A percentile compares a stretch with the other conserved stretches of the same genome.
Evolutionary conservation across 2,888 invertebrate species (phyloP).

Genomic region (Tenodera sinensis): DNA sequence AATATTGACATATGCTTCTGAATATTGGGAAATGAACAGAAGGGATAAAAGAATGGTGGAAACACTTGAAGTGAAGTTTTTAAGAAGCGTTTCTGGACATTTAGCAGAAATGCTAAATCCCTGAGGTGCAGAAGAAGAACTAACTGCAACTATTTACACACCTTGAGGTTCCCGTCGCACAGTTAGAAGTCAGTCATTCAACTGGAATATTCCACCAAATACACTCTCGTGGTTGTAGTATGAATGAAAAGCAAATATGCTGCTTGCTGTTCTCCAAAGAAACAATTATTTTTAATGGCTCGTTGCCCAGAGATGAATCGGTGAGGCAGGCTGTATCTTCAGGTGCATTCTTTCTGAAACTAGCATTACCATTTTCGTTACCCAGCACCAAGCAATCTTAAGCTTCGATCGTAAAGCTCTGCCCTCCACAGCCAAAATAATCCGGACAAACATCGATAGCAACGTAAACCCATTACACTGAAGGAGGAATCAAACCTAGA

Average conservation of each 20-base stretch:
- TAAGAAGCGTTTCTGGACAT: no score
- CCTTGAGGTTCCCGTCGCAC: no score
- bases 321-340: not conserved
- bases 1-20: no score
- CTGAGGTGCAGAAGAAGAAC: no score
- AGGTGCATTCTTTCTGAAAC: not conserved
- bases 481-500: not conserved
- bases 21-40: no score
- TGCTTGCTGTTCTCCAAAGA: not conserved
- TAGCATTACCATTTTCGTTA: not conserved
- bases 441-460: not conserved
- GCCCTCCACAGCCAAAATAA: not conserved
- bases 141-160: no score
- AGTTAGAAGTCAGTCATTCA: no score
- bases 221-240: not conserved
- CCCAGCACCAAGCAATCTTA: not conserved
- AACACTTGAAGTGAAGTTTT: no score
- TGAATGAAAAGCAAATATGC: not conserved
- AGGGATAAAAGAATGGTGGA: no score
- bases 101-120: no score
- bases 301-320: not conserved
- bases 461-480: not conserved
- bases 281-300: not conserved
- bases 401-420: not conserved
- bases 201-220: not conserved